Evolutionary conservation across 2,797 vertebrate species (phyloP), one percentile per base, ranked within the genome.

Genomic region (Silurus aristotelis): DNA sequence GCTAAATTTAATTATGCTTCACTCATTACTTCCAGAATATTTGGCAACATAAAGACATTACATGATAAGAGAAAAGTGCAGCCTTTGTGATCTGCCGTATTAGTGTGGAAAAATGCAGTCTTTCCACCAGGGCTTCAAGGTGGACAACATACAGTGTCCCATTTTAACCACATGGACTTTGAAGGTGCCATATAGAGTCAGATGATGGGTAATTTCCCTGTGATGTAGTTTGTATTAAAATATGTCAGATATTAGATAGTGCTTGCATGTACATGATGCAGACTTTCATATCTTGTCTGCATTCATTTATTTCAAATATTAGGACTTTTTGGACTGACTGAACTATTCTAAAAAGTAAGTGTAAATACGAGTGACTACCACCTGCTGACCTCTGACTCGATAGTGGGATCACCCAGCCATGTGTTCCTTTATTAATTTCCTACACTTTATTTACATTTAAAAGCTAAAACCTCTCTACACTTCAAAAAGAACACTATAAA

Each of bases 1-100:
- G 67, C 27, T 72, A 73, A 71, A 89, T 89, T 88, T 87, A 83
- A 87, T 91, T 91, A 83, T 76, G n/a, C 64, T 76, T 84, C 58
- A 70, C 31, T 86, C 19, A 63, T 80, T 58, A 87, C 73, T 75
- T 84, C 43, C 52, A 3, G 22, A 72, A 68, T 75, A 81, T 80
- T 75, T 70, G 72, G 77, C 48, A 52, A 79, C 86, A 85, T 85
- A 86, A 86, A 89, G 83, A 86, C 85, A 82, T 84, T 67, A 78
- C 79, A 80, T 58, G 58, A 87, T 87, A 85, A 81, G 58, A 87
- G 82, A 87, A 86, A 87, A 83, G 80, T 85, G 71, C 20, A 68
- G 58, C 58, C 73, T 17, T 46, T 20, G 38, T 88, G 86, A 87
- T 87, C 12, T 64, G 43, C 25, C 0, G 14, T 8, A 7, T 67